Base-by-base conservation (phyloP, 2,888 invertebrate species). In the Eupeodes latifasciatus region DNA sequence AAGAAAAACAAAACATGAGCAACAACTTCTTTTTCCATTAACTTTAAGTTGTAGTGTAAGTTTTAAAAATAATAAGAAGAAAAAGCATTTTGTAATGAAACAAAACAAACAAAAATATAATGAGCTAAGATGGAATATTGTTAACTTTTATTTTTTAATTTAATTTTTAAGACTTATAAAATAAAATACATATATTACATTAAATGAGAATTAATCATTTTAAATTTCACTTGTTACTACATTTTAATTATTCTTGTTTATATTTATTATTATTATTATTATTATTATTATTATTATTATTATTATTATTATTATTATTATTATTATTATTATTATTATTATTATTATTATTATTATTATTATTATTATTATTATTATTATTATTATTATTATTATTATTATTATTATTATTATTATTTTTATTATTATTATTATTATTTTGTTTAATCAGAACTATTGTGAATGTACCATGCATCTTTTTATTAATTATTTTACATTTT, bases 41-140 rank as follows among this genome's bases (percentile, higher is more conserved):
- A 77, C 10, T 53, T 64, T 88, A 88, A 84, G 88, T 88, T 88
- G 80, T 85, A 81, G 81, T 55, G 81, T 88, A 81, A 85, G 81
- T 77, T 78, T 81, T 75, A 27, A 81, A 75, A 55, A 57, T 47
- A 40, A 40, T 0, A 40, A 40, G 53, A 77, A 55, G 62, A 76
- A 80, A 61, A 79, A 76, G 79, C 79, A 82, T 86, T 86, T 86
- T 86, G 80, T 85, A 81, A 81, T 27, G 62, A 59, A 75, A 40
- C 40, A 40, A 27, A 27, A 40, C 40, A 40, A 40, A 40, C 9
- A 51, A 66, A 57, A 64, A 44, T 57, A 71, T 77, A 71, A 64
- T 11, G 19, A 62, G 19, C 51, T 40, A 44, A 66, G 66, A 79
- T n/a, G 40, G 71, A 79, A 79, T 62, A 27, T 12, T 62, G 12